Evolutionary conservation across 1,140 invertebrate species (phyloP), one percentile per base, ranked within the genome.

Genomic region (Temnothorax curvispinosus): DNA sequence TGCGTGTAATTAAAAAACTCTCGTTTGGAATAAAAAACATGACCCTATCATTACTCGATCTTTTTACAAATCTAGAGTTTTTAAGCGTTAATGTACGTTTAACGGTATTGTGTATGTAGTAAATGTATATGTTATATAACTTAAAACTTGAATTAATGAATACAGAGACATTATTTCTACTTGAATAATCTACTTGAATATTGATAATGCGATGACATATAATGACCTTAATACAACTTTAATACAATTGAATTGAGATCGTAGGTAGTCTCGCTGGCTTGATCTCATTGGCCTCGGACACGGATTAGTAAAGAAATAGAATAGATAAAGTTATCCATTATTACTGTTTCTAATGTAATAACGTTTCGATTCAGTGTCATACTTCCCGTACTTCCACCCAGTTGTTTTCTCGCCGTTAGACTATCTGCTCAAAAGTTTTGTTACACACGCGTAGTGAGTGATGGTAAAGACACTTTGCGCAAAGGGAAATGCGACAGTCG

Each of bases 321-420:
- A 44, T 27, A 41, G 6, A 72, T 60, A 47, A 58, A 75, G 41
- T 47, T 84, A 84, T 82, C 4, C 41, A 82, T 82, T 82, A 60
- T 75, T 84, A 74, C 41, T 74, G 15, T 60, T 60, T 74, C 27
- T 75, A 62, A 84, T 74, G 65, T 82, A 84, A 75, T 44, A 82
- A 82, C 38, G 74, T 84, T 84, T 74, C 71, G 56, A 74, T 74
- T 84, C 69, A 18, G 41, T 74, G 69, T 74, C 54, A 84, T 84
- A 84, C 69, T 74, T 84, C 41, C n/a, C 13, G 32, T 62, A 74
- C 80, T 84, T 84, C 41, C n/a, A 84, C 27, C 67, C 18, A 84
- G 67, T 84, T 84, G 69, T 84, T 84, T 84, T 84, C 80, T 84
- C 54, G 54, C 69, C 67, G 69, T 74, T 58, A 58, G 69, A 21